phyloP scores from a whole-genome alignment of 1,140 invertebrate genomes.

The Pseudomyrmex pallidus region DNA sequence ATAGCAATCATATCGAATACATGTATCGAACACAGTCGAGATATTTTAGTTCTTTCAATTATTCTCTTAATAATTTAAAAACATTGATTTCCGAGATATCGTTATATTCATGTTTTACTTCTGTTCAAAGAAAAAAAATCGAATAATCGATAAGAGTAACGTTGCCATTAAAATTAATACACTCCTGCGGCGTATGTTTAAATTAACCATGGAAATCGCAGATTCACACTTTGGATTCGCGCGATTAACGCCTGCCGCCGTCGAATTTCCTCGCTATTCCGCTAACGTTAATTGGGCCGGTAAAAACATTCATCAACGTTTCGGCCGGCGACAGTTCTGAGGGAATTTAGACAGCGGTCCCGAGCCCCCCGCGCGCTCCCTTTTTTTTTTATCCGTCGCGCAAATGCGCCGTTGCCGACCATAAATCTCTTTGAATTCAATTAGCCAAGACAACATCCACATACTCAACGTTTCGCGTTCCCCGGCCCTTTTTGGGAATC shows the following conservation, averaged over 20 bases:
- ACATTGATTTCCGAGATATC: too few species aligned
- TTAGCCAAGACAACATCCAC: slow-evolving; percentile 67
- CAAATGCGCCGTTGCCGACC: slow-evolving; percentile 54
- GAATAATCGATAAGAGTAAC: too few species aligned
- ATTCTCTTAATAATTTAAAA: too few species aligned
- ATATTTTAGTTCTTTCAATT: too few species aligned
- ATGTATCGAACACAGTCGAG: too few species aligned
- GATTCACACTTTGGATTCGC: background rate
- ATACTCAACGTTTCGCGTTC: slow-evolving; percentile 56
- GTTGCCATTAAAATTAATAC: too few species aligned
- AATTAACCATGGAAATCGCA: slow-evolving; percentile 25
- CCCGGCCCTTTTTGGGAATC: slow-evolving; percentile 35
- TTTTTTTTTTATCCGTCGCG: slow-evolving; percentile 62
- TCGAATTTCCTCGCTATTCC: slow-evolving; percentile 15
- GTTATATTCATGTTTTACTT: background rate
- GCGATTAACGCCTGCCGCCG: slow-evolving; percentile 9
- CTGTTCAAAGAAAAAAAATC: background rate
- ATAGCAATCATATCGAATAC: too few species aligned
- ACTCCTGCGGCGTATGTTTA: background rate
- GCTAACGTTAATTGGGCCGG: slow-evolving; percentile 55
- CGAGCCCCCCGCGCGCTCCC: background rate
- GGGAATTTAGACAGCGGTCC: slow-evolving; percentile 29
- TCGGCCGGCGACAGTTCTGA: slow-evolving; percentile 29
- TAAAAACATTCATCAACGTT: slow-evolving; percentile 62
- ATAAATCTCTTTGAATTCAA: slow-evolving; percentile 78